Evolutionary conservation across 1,140 invertebrate genomes (phyloP).

Genomic region (Camponotus vicinus): DNA sequence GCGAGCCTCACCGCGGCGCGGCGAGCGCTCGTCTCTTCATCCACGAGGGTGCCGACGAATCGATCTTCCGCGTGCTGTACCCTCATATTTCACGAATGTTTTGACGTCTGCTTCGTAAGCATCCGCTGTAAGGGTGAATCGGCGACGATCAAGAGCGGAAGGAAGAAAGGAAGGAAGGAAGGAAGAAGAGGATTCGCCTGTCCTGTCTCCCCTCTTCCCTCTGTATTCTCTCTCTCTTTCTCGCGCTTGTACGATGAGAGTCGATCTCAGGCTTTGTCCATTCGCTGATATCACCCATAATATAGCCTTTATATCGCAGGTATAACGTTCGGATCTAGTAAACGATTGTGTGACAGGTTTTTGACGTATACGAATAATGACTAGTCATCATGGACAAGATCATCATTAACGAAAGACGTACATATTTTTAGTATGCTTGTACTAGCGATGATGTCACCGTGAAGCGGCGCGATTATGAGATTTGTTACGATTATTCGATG

Average conservation of each 20-base stretch:
- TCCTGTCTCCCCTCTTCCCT: slow-evolving; percentile 39
- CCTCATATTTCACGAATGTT: slow-evolving; percentile 85
- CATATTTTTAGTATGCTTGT: slow-evolving; percentile 31
- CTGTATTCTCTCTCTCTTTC: slow-evolving; percentile 26
- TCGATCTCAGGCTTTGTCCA: slow-evolving; percentile 50
- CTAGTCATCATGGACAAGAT: slow-evolving; percentile 58
- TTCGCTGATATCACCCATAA: slow-evolving; percentile 30
- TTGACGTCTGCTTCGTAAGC: slow-evolving; percentile 82
- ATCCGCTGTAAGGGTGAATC: slow-evolving; percentile 70
- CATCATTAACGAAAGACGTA: slow-evolving; percentile 54
- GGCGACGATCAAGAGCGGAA: slow-evolving; percentile 49
- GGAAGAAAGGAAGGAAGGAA: slow-evolving; percentile 21
- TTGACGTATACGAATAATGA: slow-evolving; percentile 47
- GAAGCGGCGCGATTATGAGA: slow-evolving; percentile 8
- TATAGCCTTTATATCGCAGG: slow-evolving; percentile 40
- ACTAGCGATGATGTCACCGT: slow-evolving; percentile 43
- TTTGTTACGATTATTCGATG: slow-evolving; percentile 10
- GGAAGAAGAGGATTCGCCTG: slow-evolving; percentile 18
- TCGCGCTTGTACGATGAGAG: no score
- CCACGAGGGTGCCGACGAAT: slow-evolving; percentile 74
- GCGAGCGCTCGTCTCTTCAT: slow-evolving; percentile 67
- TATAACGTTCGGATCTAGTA: slow-evolving; percentile 44
- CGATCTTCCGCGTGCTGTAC: slow-evolving; percentile 79
- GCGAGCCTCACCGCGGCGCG: slow-evolving; percentile 70
- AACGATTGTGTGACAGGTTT: slow-evolving; percentile 52